Conservation (phyloP, 2,797 vertebrate species). For the Paramormyrops hopkinsi region DNA sequence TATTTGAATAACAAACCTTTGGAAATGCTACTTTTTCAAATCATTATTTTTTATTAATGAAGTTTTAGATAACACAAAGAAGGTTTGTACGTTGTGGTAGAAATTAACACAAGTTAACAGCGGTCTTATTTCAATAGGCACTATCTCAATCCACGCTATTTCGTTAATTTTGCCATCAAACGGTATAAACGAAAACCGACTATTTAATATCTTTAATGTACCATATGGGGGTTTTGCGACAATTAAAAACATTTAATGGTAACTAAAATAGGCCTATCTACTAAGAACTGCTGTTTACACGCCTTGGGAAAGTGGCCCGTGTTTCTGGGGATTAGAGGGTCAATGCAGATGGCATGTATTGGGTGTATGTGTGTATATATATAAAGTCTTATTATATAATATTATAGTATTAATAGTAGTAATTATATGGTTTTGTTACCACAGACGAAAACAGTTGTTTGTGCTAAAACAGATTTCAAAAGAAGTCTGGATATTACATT, state of each 20-base stretch:
- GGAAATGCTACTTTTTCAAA: conserved; percentile 8
- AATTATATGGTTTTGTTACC: neutral
- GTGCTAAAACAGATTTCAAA: neutral
- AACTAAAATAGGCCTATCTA: neutral
- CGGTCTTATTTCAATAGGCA: neutral
- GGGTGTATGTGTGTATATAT: neutral
- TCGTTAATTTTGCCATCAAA: neutral
- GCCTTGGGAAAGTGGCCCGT: neutral
- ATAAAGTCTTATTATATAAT: neutral
- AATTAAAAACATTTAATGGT: neutral
- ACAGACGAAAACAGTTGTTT: neutral
- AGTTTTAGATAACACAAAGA: neutral
- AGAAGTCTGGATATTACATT: neutral
- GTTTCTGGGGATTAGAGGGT: neutral
- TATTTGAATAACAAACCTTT: conserved; percentile 4
- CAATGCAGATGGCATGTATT: neutral
- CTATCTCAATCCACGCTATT: neutral
- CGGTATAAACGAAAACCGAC: neutral
- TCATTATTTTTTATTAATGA: conserved; percentile 1
- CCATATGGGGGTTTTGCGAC: neutral
- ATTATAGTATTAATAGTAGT: neutral
- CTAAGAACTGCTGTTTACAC: neutral
- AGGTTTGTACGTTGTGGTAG: neutral
- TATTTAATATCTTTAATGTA: neutral
- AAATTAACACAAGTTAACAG: neutral